phyloP scores from a whole-genome alignment of 2,797 vertebrate species.

The Myotis myotis region DNA sequence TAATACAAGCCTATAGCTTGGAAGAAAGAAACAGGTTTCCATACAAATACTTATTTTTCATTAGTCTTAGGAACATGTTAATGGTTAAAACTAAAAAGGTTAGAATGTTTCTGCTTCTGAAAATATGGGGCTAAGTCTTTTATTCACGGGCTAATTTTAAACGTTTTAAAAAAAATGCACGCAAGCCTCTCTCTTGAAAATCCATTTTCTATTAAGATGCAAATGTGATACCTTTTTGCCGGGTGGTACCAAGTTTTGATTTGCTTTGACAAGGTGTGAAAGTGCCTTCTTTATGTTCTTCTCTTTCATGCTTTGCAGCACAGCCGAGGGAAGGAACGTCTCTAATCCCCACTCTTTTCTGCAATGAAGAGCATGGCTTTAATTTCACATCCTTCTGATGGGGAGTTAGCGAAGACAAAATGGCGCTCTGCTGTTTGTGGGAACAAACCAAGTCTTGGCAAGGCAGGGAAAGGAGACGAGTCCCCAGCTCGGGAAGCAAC shows the following conservation, averaged over 20 bases:
- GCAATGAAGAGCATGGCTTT: conserved; percentile 83
- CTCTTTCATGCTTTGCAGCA: conserved; percentile 99
- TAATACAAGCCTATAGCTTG: conserved; percentile 14
- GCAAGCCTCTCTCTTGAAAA: conserved; percentile 77
- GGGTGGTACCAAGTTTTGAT: conserved; percentile 98
- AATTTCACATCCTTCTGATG: conserved; percentile 77
- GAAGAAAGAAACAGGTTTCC: conserved; percentile 64
- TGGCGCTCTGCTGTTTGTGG: conserved; percentile 53
- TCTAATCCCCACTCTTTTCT: conserved; percentile 99
- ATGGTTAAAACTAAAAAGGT: conserved; percentile 22
- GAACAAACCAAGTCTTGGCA: conserved; percentile 68
- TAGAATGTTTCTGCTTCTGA: conserved; percentile 62
- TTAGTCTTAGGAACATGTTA: conserved; percentile 70
- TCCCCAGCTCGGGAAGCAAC: conserved; percentile 14
- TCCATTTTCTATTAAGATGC: conserved; percentile 82
- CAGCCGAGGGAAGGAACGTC: conserved; percentile 96
- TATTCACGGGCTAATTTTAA: conserved; percentile 76
- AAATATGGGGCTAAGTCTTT: conserved; percentile 77
- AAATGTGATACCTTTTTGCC: conserved; percentile 97
- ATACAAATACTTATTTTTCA: conserved; percentile 70
- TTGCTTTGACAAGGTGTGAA: conserved; percentile 98
- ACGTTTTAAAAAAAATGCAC: conserved; percentile 56
- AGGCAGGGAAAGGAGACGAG: conserved; percentile 52
- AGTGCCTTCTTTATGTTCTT: conserved; percentile 99
- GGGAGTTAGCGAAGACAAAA: conserved; percentile 78